Conservation (phyloP, 2,888 invertebrate genomes). For the Chrysodeixis includens region DNA sequence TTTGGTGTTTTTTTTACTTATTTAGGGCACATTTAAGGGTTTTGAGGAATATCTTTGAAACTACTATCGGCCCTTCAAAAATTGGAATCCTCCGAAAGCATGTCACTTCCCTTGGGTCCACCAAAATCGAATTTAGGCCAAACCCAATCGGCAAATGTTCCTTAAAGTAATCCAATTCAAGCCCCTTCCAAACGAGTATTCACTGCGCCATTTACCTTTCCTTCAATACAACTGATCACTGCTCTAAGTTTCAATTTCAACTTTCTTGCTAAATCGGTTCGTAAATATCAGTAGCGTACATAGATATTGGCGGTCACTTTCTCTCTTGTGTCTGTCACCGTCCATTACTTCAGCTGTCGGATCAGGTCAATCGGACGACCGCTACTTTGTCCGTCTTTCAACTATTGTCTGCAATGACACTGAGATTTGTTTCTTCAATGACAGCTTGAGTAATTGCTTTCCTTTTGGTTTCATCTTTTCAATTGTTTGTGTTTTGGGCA, state of each 20-base stretch:
- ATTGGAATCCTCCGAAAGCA: not conserved
- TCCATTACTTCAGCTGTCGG: constrained; percentile 47
- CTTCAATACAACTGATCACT: constrained; percentile 37
- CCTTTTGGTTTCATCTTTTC: constrained; percentile 18
- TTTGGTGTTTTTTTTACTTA: not conserved
- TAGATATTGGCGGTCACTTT: constrained; percentile 56
- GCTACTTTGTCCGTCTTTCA: constrained; percentile 35
- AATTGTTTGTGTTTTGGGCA: constrained; percentile 13
- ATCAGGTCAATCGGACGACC: constrained; percentile 50
- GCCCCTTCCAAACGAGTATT: not conserved
- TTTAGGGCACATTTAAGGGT: not conserved
- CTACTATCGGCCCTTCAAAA: not conserved
- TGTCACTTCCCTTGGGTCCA: not conserved
- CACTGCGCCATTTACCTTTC: constrained; percentile 12
- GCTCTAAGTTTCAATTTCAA: constrained; percentile 34
- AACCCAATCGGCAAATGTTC: constrained; percentile 4
- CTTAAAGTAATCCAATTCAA: constrained; percentile 1
- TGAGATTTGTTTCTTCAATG: constrained; percentile 47
- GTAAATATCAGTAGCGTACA: constrained; percentile 41
- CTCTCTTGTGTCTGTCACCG: constrained; percentile 64
- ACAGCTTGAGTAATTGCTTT: constrained; percentile 47
- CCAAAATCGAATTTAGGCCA: constrained; percentile 3
- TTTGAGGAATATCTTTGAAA: not conserved
- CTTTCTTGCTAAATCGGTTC: constrained; percentile 37
- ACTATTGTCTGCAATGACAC: constrained; percentile 35